These are phyloP conservation scores for Acleris emargana DNA, from an alignment of 2,888 invertebrate genomes.

Conservation along the genomic window DNA sequence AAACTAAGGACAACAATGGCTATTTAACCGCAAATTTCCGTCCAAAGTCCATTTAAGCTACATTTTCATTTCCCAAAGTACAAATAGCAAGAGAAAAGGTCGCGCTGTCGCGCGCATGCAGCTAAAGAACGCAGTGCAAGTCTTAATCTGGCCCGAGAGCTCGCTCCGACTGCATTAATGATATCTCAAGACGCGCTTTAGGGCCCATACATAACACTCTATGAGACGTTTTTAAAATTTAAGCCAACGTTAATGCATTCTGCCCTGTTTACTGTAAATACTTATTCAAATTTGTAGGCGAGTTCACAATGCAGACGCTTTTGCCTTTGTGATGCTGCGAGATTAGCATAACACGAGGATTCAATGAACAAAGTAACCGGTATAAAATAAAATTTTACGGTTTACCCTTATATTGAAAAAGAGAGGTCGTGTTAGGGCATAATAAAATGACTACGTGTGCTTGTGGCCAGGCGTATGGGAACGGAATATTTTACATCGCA, in stretches of 20 bases:
- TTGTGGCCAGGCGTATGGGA: conserved; percentile 56
- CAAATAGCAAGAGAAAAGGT: conserved; percentile 53
- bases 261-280: conserved; percentile 78
- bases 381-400: conserved; percentile 78
- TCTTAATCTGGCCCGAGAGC: conserved; percentile 74
- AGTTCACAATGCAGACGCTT: conserved; percentile 62
- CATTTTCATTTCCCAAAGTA: conserved; percentile 57
- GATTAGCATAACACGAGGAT: conserved; percentile 78
- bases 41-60: conserved; percentile 41
- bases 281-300: conserved; percentile 81
- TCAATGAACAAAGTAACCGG: conserved; percentile 77
- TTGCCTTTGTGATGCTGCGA: conserved; percentile 66
- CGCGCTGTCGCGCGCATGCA: conserved; percentile 60
- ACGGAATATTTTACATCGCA: conserved; percentile 59
- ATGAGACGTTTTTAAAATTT: conserved; percentile 83
- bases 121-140: conserved; percentile 58
- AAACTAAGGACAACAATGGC: conserved; percentile 11
- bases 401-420: conserved; percentile 75
- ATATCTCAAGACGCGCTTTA: conserved; percentile 80
- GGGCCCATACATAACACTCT: conserved; percentile 81
- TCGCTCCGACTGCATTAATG: conserved; percentile 74
- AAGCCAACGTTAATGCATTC: conserved; percentile 80
- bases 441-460: conserved; percentile 68
- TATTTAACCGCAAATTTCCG: conserved; percentile 18
- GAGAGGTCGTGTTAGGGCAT: conserved; percentile 67